These are phyloP conservation scores for Sylvia atricapilla DNA, from an alignment of 2,113 vertebrate genomes.

Conservation along the genomic window DNA sequence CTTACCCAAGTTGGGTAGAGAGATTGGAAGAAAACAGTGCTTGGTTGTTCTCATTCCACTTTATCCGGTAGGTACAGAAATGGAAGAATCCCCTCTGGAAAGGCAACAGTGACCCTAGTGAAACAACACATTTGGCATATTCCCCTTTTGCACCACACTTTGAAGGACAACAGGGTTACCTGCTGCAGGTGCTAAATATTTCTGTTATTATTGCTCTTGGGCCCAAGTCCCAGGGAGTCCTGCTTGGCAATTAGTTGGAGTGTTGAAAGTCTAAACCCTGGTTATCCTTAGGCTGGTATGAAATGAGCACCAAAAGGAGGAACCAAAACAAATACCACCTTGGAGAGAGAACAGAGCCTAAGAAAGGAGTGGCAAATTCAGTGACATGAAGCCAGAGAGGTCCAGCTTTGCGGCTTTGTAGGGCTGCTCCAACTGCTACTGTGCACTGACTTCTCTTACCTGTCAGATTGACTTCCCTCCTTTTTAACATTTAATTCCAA, in stretches of 20 bases:
- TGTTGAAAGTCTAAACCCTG: not conserved
- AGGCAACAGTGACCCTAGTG: not conserved
- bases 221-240: not conserved
- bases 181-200: not conserved
- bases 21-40: not conserved
- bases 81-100: not conserved
- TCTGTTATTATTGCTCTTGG: not conserved
- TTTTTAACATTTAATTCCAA: not conserved
- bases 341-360: not conserved
- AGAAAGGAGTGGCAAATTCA: not conserved
- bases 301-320: constrained; percentile 12
- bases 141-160: not conserved
- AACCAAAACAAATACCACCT: constrained; percentile 9
- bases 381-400: not conserved
- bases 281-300: not conserved
- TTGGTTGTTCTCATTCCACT: not conserved
- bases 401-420: not conserved
- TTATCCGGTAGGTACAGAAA: not conserved
- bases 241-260: not conserved
- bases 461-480: not conserved
- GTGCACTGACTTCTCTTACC: not conserved
- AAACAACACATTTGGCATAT: not conserved
- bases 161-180: not conserved
- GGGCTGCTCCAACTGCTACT: not conserved
- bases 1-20: not conserved